Conservation (phyloP, 2,113 vertebrate species). For the Sinocyclocheilus anophthalmus region DNA sequence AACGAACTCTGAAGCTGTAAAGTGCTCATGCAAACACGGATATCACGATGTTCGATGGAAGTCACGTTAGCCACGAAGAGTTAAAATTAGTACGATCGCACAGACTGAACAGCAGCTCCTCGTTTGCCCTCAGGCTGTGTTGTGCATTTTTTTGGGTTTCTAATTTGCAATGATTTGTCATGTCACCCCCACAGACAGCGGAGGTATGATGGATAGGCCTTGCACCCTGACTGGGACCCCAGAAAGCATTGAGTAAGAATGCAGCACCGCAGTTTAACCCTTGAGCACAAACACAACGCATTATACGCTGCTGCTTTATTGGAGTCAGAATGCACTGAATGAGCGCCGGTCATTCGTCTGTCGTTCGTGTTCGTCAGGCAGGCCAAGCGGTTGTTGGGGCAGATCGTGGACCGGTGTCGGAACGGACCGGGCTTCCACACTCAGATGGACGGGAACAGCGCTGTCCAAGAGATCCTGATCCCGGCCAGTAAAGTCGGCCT, state of each 20-base stretch:
- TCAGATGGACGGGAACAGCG: slow-evolving; percentile 88
- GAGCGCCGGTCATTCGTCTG: not conserved
- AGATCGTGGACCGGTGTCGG: slow-evolving; percentile 97
- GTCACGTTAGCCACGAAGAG: too few species aligned
- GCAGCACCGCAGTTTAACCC: not conserved
- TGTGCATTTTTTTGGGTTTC: not conserved
- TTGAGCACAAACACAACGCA: too few species aligned
- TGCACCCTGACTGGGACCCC: slow-evolving; percentile 95
- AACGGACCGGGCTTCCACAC: slow-evolving; percentile 93
- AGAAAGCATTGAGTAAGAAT: slow-evolving; percentile 95
- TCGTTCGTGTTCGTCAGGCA: slow-evolving; percentile 75
- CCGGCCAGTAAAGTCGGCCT: slow-evolving; percentile 97
- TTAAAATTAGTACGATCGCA: too few species aligned
- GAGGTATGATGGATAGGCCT: slow-evolving; percentile 94
- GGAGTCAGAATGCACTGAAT: too few species aligned
- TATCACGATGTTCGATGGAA: too few species aligned
- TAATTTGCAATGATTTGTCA: slow-evolving; percentile 24
- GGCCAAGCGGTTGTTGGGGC: slow-evolving; percentile 92
- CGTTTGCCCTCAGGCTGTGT: not conserved
- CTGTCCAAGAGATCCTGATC: slow-evolving; percentile 94
- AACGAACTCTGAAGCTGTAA: too few species aligned
- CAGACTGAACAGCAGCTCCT: too few species aligned
- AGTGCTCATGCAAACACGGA: too few species aligned
- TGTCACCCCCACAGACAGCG: slow-evolving; percentile 84
- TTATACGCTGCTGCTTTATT: not conserved